These are phyloP conservation scores for Pipistrellus kuhlii DNA, from an alignment of 2,797 vertebrate genomes.

Conservation along the genomic window DNA sequence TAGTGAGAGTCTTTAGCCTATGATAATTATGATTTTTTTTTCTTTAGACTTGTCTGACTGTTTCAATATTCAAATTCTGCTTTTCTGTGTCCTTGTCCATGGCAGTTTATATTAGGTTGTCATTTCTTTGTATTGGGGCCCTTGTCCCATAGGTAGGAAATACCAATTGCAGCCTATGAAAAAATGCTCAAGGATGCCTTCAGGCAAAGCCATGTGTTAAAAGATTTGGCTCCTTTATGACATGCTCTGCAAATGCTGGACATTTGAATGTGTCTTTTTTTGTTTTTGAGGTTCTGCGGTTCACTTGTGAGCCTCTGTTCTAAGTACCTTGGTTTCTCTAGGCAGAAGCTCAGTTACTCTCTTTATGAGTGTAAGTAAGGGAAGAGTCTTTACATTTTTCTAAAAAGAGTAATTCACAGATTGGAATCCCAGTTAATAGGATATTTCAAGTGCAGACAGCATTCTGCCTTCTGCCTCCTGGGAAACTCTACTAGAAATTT, in stretches of 20 bases:
- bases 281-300: not conserved
- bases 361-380: not conserved
- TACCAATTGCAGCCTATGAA: not conserved
- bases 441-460: not conserved
- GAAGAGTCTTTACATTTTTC: not conserved
- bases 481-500: not conserved
- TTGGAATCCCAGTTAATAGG: not conserved
- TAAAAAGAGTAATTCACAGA: not conserved
- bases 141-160: not conserved
- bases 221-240: not conserved
- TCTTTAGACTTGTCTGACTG: not conserved
- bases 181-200: not conserved
- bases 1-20: not conserved
- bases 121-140: not conserved
- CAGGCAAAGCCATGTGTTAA: not conserved
- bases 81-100: not conserved
- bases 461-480: not conserved
- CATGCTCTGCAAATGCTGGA: not conserved
- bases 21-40: not conserved
- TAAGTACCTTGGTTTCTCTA: not conserved
- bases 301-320: not conserved
- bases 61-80: constrained; percentile 44
- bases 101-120: not conserved
- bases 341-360: not conserved
- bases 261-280: not conserved